phyloP scores from a whole-genome alignment of 2,888 invertebrate genomes.

The Lasioglossum lativentre region DNA sequence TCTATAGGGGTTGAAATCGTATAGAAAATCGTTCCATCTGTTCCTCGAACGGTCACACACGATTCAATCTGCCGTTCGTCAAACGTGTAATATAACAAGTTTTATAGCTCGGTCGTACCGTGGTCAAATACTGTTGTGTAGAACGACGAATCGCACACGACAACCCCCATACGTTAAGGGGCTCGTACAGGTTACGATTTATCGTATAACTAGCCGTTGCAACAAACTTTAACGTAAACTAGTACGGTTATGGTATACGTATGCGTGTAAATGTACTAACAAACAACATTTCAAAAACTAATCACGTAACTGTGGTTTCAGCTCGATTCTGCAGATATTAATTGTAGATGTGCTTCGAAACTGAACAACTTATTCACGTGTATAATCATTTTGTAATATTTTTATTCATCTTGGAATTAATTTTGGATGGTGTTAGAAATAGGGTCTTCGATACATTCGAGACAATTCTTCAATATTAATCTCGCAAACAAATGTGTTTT shows the following conservation, averaged over 20 bases:
- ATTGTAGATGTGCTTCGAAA: background rate
- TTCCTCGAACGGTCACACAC: background rate
- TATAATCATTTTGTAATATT: background rate
- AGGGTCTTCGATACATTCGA: background rate
- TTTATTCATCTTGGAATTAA: background rate
- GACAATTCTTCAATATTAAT: background rate
- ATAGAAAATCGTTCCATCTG: constrained; percentile 11
- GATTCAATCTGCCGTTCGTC: constrained; percentile 17
- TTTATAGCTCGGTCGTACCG: constrained; percentile 8
- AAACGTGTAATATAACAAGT: constrained; percentile 14
- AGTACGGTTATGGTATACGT: background rate
- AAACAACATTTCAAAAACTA: background rate
- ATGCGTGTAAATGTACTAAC: background rate
- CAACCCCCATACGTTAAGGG: background rate
- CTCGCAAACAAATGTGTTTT: background rate
- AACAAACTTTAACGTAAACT: background rate
- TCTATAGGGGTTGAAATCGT: background rate
- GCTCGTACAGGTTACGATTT: constrained; percentile 1
- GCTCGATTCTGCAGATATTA: background rate
- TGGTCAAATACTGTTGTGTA: background rate
- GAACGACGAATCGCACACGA: constrained; percentile 5
- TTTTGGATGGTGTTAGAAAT: too few relatives aligned
- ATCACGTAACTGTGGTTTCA: background rate
- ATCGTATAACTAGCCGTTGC: background rate
- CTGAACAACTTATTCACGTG: background rate